Conservation (phyloP, 2,113 vertebrate genomes). For the Hirundichthys speculiger region DNA sequence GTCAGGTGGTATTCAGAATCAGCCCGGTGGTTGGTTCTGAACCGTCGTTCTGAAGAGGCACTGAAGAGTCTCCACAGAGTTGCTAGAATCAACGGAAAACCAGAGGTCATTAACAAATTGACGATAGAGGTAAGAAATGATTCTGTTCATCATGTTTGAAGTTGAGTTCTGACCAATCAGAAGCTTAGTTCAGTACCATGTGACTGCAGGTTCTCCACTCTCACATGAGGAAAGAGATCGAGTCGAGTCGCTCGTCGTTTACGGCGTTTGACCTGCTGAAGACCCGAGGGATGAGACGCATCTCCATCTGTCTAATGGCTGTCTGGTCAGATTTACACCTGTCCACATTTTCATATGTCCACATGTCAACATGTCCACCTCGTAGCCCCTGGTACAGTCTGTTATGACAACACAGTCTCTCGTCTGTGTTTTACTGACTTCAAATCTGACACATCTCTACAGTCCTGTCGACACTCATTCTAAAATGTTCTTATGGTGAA, state of each 20-base stretch:
- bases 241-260: background rate
- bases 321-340: constrained; percentile 76
- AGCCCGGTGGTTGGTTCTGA: constrained; percentile 82
- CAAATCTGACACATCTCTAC: too few relatives aligned
- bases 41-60: constrained; percentile 64
- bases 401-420: too few relatives aligned
- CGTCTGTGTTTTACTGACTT: too few relatives aligned
- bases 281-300: constrained; percentile 75
- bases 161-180: background rate
- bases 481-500: too few relatives aligned
- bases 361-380: background rate
- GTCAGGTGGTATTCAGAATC: constrained; percentile 86
- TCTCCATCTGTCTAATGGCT: constrained; percentile 76
- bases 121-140: constrained; percentile 78
- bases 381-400: background rate
- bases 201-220: constrained; percentile 78
- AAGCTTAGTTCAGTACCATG: constrained; percentile 16
- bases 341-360: background rate
- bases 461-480: too few relatives aligned
- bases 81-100: constrained; percentile 81
- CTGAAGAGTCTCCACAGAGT: constrained; percentile 81
- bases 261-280: constrained; percentile 76
- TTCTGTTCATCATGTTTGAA: background rate
- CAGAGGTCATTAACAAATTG: constrained; percentile 73
- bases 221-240: constrained; percentile 83